phyloP scores from a whole-genome alignment of 2,113 vertebrate genomes.

The Chloropsis hardwickii region DNA sequence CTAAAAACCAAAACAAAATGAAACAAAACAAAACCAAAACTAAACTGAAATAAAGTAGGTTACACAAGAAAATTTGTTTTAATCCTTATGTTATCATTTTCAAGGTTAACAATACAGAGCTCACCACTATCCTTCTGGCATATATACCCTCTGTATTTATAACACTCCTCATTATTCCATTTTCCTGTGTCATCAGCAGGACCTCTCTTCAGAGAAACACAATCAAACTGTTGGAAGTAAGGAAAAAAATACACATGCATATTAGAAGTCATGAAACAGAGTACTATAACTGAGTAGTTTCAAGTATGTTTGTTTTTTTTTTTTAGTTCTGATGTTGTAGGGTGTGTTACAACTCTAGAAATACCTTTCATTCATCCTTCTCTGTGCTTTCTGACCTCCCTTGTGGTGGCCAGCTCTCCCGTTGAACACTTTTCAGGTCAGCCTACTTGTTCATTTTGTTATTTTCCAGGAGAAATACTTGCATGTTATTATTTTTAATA shows the following conservation, averaged over 20 bases:
- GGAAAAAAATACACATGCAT: background rate
- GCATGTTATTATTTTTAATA: background rate
- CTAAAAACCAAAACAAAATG: background rate
- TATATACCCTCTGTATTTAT: background rate
- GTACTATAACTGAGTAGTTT: background rate
- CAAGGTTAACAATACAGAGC: background rate
- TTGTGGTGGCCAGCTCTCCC: background rate
- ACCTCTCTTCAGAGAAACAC: slow-evolving; percentile 32
- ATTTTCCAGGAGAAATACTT: background rate
- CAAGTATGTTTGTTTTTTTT: background rate
- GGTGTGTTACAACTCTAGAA: background rate
- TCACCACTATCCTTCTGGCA: slow-evolving; percentile 47
- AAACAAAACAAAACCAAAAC: background rate
- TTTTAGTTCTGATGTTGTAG: background rate
- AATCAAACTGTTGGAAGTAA: slow-evolving; percentile 27
- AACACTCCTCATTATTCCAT: background rate
- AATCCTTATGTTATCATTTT: background rate
- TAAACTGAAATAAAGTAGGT: background rate
- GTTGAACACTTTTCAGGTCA: background rate
- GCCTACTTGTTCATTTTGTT: background rate
- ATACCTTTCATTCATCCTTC: background rate
- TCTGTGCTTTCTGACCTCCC: background rate
- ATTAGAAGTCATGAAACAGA: background rate
- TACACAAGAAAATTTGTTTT: background rate
- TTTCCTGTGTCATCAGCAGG: slow-evolving; percentile 4